These are phyloP conservation scores for Siniperca chuatsi DNA, from an alignment of 2,113 vertebrate species.

Conservation along the genomic window DNA sequence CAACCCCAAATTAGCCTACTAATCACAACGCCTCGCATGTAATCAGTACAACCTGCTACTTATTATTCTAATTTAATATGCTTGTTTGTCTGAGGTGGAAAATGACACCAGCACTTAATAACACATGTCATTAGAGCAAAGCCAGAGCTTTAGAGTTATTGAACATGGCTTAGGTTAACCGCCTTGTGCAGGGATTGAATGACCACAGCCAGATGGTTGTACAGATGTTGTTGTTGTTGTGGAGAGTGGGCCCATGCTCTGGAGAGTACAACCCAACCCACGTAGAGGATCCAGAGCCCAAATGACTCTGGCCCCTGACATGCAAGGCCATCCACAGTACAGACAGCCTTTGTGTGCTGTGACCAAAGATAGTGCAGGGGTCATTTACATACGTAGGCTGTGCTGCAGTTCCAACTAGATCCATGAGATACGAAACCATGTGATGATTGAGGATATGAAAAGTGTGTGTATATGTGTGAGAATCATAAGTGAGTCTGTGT, in stretches of 20 bases:
- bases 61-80: conserved; percentile 42
- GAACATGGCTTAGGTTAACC: conserved; percentile 12
- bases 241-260: conserved; percentile 17
- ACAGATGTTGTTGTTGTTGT: conserved; percentile 54
- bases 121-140: conserved; percentile 1
- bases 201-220: conserved; percentile 43
- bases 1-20: conserved; percentile 55
- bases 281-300: background rate
- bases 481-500: background rate
- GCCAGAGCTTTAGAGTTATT: conserved; percentile 34
- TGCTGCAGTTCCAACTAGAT: background rate
- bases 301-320: conserved; percentile 25
- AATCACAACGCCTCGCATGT: conserved; percentile 41
- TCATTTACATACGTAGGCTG: conserved; percentile 31
- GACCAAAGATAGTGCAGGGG: conserved; percentile 4
- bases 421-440: conserved; percentile 6
- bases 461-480: background rate
- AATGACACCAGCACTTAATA: conserved; percentile 1
- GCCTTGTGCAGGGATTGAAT: conserved; percentile 22
- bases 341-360: conserved; percentile 31
- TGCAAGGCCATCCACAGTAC: conserved; percentile 2
- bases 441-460: background rate
- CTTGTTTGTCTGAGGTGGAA: conserved; percentile 44
- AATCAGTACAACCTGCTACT: conserved; percentile 32
- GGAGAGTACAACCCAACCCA: conserved; percentile 30